Percentiles rank a stretch among this genome's conserved stretches.
Conservation (phyloP, 2,888 invertebrate genomes). For the Dryomyza anilis region DNA sequence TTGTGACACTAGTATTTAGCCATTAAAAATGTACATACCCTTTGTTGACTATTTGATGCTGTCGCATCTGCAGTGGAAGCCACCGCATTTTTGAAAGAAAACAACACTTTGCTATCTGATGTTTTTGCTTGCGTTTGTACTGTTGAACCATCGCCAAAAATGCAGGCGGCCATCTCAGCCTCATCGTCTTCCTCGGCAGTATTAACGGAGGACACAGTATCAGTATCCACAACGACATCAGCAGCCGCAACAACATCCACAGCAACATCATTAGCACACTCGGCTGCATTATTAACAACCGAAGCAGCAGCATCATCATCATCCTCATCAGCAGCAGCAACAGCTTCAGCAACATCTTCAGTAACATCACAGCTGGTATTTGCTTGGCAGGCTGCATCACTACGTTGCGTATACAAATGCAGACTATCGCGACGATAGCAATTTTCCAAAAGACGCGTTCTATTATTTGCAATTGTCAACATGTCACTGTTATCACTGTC, state of each 20-base stretch:
- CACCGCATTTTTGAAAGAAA: not conserved
- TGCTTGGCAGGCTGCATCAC: not conserved
- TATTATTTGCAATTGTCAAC: not conserved
- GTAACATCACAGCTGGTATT: not conserved
- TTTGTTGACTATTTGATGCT: not conserved
- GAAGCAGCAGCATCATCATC: too few species aligned
- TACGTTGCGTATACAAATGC: constrained; percentile 38
- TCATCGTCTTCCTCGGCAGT: not conserved
- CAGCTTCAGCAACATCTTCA: not conserved
- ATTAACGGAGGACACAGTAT: too few species aligned
- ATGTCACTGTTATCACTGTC: not conserved
- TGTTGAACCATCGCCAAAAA: not conserved
- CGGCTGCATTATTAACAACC: too few species aligned
- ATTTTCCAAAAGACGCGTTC: constrained; percentile 42
- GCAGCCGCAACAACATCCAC: too few species aligned
- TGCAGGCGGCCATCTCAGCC: constrained; percentile 2
- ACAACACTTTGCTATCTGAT: not conserved
- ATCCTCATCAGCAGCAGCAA: too few species aligned
- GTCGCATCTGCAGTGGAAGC: not conserved
- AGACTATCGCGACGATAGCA: constrained; percentile 46
- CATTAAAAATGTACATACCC: too few species aligned
- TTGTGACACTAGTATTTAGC: too few species aligned
- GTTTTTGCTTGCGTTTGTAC: not conserved
- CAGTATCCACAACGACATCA: too few species aligned
- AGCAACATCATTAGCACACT: too few species aligned